Conservation (phyloP, 2,888 invertebrate species). For the Orthosia gothica region DNA sequence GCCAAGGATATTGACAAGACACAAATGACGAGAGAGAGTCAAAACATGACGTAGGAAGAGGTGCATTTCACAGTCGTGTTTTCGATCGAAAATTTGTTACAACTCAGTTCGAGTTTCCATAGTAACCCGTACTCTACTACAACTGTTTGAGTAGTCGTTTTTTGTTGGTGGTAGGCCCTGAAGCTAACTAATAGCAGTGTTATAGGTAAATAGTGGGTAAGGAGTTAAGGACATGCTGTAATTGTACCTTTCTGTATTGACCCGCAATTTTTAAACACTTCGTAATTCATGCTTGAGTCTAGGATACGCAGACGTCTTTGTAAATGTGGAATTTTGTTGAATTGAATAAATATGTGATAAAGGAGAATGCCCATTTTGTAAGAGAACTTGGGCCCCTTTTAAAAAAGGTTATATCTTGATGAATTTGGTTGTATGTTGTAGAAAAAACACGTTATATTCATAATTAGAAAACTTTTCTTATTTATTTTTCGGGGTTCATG, state of each 20-base stretch:
- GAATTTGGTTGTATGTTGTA: no score
- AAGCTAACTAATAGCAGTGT: slow-evolving; percentile 73
- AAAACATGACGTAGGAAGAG: background rate
- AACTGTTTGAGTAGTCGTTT: slow-evolving; percentile 60
- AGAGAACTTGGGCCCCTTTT: no score
- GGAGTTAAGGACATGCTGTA: slow-evolving; percentile 58
- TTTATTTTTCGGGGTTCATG: no score
- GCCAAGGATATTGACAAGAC: background rate
- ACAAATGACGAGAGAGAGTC: background rate
- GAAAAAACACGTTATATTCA: no score
- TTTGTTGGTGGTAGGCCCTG: slow-evolving; percentile 61
- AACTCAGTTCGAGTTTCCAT: slow-evolving; percentile 36
- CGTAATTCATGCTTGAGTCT: slow-evolving; percentile 13
- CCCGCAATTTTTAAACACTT: slow-evolving; percentile 51
- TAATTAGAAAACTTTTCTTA: no score
- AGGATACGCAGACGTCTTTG: background rate
- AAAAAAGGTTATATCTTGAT: no score
- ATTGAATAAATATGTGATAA: background rate
- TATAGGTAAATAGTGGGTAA: slow-evolving; percentile 70
- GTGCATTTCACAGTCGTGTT: background rate
- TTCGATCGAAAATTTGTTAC: slow-evolving; percentile 1
- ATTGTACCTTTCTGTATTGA: slow-evolving; percentile 60
- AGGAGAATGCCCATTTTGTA: no score
- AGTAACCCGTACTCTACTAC: slow-evolving; percentile 47
- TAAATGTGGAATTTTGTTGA: background rate